Evolutionary conservation across 2,113 vertebrate genomes (phyloP).

Genomic region (Muntiacus muntjak): DNA sequence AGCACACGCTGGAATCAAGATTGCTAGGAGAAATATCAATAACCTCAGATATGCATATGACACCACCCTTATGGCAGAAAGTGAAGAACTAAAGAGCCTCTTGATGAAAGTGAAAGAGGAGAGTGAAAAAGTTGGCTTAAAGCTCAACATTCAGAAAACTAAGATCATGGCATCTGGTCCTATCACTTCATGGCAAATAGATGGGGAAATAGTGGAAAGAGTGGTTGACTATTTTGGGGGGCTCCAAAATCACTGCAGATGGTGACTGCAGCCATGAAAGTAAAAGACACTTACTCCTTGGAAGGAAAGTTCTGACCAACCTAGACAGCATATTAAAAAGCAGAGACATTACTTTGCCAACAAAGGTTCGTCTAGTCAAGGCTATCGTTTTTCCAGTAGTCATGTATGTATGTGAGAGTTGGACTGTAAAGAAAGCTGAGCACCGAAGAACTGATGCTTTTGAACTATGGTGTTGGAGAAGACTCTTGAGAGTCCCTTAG

Average conservation of each 20-base stretch:
- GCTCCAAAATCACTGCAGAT: background rate
- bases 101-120: no score
- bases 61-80: no score
- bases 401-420: background rate
- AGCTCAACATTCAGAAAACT: background rate
- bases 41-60: no score
- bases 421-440: background rate
- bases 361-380: background rate
- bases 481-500: background rate
- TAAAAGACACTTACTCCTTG: background rate
- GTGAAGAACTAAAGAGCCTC: no score
- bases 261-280: background rate
- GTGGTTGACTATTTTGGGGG: background rate
- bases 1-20: no score
- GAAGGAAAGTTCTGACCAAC: background rate
- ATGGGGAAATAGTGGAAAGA: background rate
- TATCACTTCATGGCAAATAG: background rate
- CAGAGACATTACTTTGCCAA: background rate
- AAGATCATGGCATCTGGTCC: background rate
- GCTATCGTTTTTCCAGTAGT: background rate
- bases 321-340: background rate
- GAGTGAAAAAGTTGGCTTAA: no score
- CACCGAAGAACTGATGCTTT: accelerated
- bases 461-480: background rate
- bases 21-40: no score